Evolutionary conservation across 2,797 vertebrate species (phyloP), one percentile per base, ranked within the genome.

Genomic region (Pterois miles): DNA sequence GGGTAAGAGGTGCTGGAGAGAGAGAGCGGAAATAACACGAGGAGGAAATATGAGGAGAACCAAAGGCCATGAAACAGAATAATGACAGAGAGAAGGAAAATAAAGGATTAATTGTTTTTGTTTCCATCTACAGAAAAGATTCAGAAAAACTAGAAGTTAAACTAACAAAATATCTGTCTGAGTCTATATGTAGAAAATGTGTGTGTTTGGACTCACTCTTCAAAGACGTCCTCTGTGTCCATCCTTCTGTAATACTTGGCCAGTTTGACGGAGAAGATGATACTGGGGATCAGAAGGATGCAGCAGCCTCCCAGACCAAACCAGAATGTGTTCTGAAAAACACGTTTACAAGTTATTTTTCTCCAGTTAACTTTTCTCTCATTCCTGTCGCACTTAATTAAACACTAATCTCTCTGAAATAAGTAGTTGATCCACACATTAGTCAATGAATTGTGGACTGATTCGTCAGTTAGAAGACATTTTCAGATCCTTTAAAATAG

Each of bases 171-270:
- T 9, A 11, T 48, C 43, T 14, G 12, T 57, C 16, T 60, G 4
- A 50, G 36, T 2, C 10, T 60, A 1, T 9, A 36, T 69, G 40
- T 43, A 2, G 6, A 58, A 25, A 31, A n/a, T 5, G 46, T 34
- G 7, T 57, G 52, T 52, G 23, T 74, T 59, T 23, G 13, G 80
- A 97, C 98, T 97, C 91, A 99, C 97, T 98, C 97, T 62, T 99
- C 97, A 59, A 98, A 99, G 12, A 99, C 96, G 7, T 99, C 98
- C 91, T 99, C 98, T 2, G 98, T 99, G 88, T 99, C 97, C 98
- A 99, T 99, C 76, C 97, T 95, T 40, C 96, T 95, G 89, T 97
- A 97, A 86, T 96, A 96, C 88, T 97, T 98, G 84, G 96, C 94
- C 76, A 97, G 96, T 90, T 97, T 98, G 89, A 98, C 7, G 0